Evolutionary conservation across 2,113 vertebrate genomes (phyloP), one percentile per base, ranked within the genome.

Genomic region (Plecotus auritus): DNA sequence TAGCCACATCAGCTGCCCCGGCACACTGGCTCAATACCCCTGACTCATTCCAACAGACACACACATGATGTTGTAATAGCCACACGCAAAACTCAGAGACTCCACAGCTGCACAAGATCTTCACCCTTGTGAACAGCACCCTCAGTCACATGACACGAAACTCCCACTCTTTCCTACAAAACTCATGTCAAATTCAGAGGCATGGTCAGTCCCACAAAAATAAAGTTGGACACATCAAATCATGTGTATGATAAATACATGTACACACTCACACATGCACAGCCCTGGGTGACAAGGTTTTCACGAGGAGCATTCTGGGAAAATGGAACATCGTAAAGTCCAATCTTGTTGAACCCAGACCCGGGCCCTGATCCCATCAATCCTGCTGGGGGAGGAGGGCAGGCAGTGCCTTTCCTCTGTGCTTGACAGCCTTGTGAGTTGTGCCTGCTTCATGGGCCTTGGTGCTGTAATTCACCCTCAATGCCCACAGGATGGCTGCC

Each of bases 301-400:
- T 82, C 30, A 72, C 49, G 69, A 87, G 70, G 56, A 87, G 45
- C 1, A 49, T 76, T 70, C 90, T 56, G 9, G 85, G 86, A 74
- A 96, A 93, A 94, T 95, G 85, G 94, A 95, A 92, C 82, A 82
- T 69, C 2, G 0, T 92, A 11, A 93, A 94, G 87, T 76, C 90
- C 85, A 88, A 76, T 85, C 85, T 74, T 90, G 85, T 88, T 64
- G 92, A 96, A 93, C 82, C 90, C 95, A 92, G 90, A 90, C 72
- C 85, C 26, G 18, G 73, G 66, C 81, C 76, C 84, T 26, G 35
- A 92, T 69, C 74, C 93, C 94, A 96, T 95, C 88, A 96, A 78
- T 95, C 81, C 89, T 80, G 49, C 88, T 5, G 9, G 49, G 9
- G 64, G 17, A 73, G 73, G 73, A 93, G 70, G 56, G 45, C 64